Evolutionary conservation across 2,797 vertebrate species (phyloP).

Genomic region (Zenarchopterus dispar): DNA sequence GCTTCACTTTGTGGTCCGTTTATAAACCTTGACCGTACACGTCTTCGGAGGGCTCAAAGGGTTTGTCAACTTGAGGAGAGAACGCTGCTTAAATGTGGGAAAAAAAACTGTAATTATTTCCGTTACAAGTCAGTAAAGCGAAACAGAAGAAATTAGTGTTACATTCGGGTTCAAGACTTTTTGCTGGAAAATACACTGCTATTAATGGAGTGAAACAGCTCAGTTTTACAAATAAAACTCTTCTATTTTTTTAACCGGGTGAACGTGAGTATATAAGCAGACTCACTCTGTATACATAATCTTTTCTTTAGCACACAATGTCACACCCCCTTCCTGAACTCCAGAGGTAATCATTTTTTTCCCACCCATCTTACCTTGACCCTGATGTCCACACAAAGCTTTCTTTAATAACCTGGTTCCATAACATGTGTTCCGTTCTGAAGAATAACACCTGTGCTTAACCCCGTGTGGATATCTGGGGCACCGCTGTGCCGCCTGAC

Average conservation of each 20-base stretch:
- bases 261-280: too few relatives aligned
- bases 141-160: not conserved
- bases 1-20: slow-evolving; percentile 5
- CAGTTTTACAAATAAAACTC: too few relatives aligned
- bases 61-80: too few relatives aligned
- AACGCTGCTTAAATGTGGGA: not conserved
- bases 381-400: slow-evolving; percentile 2
- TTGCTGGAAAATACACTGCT: too few relatives aligned
- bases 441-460: slow-evolving; percentile 43
- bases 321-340: slow-evolving; percentile 4
- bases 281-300: too few relatives aligned
- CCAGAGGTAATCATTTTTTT: not conserved
- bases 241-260: too few relatives aligned
- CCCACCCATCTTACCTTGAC: slow-evolving; percentile 12
- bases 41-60: too few relatives aligned
- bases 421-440: slow-evolving; percentile 28
- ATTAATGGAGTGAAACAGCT: too few relatives aligned
- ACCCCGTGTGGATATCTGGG: slow-evolving; percentile 49
- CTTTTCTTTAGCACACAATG: not conserved
- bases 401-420: slow-evolving; percentile 41
- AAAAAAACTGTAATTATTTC: not conserved
- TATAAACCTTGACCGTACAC: not conserved
- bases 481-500: slow-evolving; percentile 39
- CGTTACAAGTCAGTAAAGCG: not conserved
- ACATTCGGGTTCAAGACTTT: too few relatives aligned